These are phyloP conservation scores for Pteronotus mesoamericanus DNA, from an alignment of 2,797 vertebrate species.

Conservation along the genomic window DNA sequence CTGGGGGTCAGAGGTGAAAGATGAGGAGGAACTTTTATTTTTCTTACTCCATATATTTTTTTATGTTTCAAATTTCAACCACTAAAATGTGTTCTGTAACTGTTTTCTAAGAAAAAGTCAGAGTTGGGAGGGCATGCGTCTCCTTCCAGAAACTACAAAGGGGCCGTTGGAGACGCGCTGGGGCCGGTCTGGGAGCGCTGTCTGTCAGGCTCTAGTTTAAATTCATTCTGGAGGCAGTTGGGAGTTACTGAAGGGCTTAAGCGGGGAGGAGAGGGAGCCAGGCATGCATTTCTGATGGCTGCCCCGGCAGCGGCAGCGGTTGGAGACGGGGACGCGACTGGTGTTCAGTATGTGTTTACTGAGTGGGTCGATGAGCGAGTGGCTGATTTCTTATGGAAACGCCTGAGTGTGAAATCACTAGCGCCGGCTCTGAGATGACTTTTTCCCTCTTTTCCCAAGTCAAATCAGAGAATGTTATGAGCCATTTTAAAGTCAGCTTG, in stretches of 20 bases:
- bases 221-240: not conserved
- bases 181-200: not conserved
- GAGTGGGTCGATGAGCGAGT: not conserved
- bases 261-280: not conserved
- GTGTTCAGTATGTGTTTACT: not conserved
- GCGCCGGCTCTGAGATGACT: not conserved
- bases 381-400: not conserved
- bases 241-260: not conserved
- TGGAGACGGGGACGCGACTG: rapidly evolving
- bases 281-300: not conserved
- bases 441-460: not conserved
- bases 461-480: not conserved
- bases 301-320: not conserved
- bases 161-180: not conserved
- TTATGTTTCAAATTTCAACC: not conserved
- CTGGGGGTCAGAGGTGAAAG: not conserved
- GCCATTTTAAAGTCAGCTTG: slow-evolving; percentile 64
- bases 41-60: not conserved
- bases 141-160: not conserved
- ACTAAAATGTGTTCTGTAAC: not conserved
- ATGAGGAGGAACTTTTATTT: not conserved
- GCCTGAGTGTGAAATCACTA: not conserved
- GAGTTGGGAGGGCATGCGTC: not conserved
- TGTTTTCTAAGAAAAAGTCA: not conserved
- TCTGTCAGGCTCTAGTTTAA: not conserved